phyloP scores from a whole-genome alignment of 2,113 vertebrate genomes.

The Poicephalus gulielmi region DNA sequence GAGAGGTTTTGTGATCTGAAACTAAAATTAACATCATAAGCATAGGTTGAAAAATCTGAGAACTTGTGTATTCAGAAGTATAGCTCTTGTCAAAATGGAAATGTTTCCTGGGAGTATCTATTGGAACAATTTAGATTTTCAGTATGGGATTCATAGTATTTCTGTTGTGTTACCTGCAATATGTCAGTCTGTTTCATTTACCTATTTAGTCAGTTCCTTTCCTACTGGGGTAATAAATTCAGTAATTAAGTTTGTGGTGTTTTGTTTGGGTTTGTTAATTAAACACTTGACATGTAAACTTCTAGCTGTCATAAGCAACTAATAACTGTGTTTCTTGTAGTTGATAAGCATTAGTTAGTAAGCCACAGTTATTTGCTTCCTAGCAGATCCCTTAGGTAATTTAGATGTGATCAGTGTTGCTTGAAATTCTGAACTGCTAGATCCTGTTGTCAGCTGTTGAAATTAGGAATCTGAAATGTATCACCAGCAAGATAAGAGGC shows the following conservation, averaged over 20 bases:
- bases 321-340: not conserved
- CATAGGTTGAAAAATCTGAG: not conserved
- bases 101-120: not conserved
- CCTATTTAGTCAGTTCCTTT: not conserved
- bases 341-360: not conserved
- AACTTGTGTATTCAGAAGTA: not conserved
- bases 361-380: not conserved
- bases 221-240: not conserved
- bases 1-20: slow-evolving; percentile 3
- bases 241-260: not conserved
- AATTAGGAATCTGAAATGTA: slow-evolving; percentile 11
- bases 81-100: not conserved
- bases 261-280: not conserved
- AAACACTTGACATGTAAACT: not conserved
- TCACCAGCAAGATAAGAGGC: slow-evolving; percentile 17
- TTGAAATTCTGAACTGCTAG: not conserved
- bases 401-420: not conserved
- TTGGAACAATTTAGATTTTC: not conserved
- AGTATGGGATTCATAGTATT: not conserved
- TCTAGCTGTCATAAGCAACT: not conserved
- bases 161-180: not conserved
- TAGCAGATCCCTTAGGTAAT: not conserved
- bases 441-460: not conserved
- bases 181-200: not conserved
- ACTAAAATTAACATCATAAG: slow-evolving; percentile 17